phyloP scores from a whole-genome alignment of 1,140 invertebrate genomes.

The Cotesia chilonis region DNA sequence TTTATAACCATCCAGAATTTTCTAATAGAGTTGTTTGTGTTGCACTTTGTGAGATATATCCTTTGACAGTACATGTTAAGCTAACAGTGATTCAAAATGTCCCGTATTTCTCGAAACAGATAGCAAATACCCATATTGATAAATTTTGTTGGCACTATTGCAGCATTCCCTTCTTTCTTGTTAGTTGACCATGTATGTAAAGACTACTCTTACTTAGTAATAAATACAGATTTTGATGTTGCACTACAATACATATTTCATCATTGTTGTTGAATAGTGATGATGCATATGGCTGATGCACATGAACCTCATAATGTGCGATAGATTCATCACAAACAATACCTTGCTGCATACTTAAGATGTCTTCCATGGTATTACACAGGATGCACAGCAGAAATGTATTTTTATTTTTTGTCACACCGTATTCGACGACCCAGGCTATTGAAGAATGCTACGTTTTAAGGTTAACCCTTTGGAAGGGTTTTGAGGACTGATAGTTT shows the following conservation, averaged over 20 bases:
- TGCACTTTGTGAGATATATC: no score
- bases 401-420: constrained; percentile 4
- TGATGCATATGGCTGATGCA: constrained; percentile 12
- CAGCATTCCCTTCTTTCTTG: no score
- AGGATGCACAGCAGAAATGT: not conserved
- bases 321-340: constrained; percentile 49
- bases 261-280: constrained; percentile 12
- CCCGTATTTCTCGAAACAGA: no score
- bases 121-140: no score
- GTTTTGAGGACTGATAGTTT: not conserved
- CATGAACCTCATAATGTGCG: constrained; percentile 51
- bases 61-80: no score
- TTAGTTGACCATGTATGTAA: no score
- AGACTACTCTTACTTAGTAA: no score
- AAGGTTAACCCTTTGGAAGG: constrained; percentile 2
- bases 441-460: not conserved
- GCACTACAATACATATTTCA: not conserved
- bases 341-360: constrained; percentile 39
- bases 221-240: no score
- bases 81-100: no score
- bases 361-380: constrained; percentile 35
- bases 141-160: no score
- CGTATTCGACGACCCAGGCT: constrained; percentile 14
- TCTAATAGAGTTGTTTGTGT: constrained; percentile 6
- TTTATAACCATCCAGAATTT: constrained; percentile 33